Conservation (phyloP, 2,888 invertebrate species). For the Cerastis leucographa region DNA sequence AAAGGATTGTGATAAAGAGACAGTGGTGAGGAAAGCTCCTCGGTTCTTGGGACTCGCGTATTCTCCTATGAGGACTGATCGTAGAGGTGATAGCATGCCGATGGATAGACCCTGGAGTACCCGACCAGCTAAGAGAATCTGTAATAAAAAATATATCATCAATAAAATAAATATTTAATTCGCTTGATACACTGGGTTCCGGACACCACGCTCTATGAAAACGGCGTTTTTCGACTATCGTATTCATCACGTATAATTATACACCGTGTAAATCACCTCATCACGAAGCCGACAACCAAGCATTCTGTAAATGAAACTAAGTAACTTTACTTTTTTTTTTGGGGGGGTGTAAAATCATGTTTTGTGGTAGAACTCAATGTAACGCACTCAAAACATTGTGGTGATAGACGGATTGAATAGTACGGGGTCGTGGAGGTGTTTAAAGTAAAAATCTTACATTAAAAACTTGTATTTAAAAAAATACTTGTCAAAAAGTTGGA, state of each 20-base stretch:
- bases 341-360: too few relatives aligned
- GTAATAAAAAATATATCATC: constrained; percentile 23
- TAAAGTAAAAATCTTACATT: too few relatives aligned
- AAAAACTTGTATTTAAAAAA: too few relatives aligned
- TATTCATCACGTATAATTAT: neutral
- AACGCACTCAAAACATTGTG: too few relatives aligned
- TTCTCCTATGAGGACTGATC: constrained; percentile 89
- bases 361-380: too few relatives aligned
- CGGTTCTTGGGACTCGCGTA: constrained; percentile 90
- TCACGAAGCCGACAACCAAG: too few relatives aligned
- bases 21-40: constrained; percentile 90
- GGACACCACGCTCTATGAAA: neutral
- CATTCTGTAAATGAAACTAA: too few relatives aligned
- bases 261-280: too few relatives aligned
- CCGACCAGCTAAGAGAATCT: constrained; percentile 66
- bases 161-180: neutral
- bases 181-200: neutral
- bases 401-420: too few relatives aligned
- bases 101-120: constrained; percentile 81
- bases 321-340: too few relatives aligned
- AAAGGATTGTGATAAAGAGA: constrained; percentile 89
- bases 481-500: too few relatives aligned
- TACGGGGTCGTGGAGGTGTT: too few relatives aligned
- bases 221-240: neutral
- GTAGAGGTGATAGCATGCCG: constrained; percentile 86